Percentiles rank a stretch among this genome's conserved stretches.
These are phyloP conservation scores for Drosophila nigricruria DNA, from an alignment of 2,888 invertebrate species.

Conservation along the genomic window DNA sequence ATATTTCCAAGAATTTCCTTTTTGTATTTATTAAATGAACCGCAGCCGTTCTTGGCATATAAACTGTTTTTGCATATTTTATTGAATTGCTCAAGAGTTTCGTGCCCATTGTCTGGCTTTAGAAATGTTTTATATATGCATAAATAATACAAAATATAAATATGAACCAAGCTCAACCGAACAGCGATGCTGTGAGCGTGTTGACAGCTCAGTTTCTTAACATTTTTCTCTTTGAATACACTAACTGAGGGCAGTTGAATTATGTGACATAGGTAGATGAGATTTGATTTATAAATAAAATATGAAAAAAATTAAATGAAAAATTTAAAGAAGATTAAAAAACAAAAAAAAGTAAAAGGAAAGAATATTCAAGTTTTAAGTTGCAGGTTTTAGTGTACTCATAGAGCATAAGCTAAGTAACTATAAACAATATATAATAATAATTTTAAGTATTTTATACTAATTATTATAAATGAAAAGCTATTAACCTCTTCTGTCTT, in stretches of 20 bases:
- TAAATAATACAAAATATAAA: slow-evolving; percentile 75
- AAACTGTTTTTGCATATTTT: slow-evolving; percentile 11
- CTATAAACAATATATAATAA: no score
- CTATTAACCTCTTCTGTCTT: no score
- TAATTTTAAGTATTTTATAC: no score
- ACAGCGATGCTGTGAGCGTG: slow-evolving; percentile 54
- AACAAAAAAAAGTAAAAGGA: no score
- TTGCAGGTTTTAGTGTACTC: no score
- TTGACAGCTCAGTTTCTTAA: slow-evolving; percentile 63
- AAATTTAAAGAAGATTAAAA: not conserved
- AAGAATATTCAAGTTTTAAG: no score
- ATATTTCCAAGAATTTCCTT: not conserved
- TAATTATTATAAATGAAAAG: no score
- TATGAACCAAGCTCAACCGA: slow-evolving; percentile 59
- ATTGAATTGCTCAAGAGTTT: not conserved
- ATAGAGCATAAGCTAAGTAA: no score
- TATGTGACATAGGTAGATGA: not conserved
- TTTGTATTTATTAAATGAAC: not conserved
- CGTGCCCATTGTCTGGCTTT: slow-evolving; percentile 48
- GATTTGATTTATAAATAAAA: not conserved
- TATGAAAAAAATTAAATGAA: not conserved
- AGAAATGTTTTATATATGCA: slow-evolving; percentile 62
- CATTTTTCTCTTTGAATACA: slow-evolving; percentile 9
- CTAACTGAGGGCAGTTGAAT: not conserved
- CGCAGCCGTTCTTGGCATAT: not conserved